Evolutionary conservation across 2,888 invertebrate genomes (phyloP), one percentile per base, ranked within the genome.

Genomic region (Chaetogeoica ovagalla): DNA sequence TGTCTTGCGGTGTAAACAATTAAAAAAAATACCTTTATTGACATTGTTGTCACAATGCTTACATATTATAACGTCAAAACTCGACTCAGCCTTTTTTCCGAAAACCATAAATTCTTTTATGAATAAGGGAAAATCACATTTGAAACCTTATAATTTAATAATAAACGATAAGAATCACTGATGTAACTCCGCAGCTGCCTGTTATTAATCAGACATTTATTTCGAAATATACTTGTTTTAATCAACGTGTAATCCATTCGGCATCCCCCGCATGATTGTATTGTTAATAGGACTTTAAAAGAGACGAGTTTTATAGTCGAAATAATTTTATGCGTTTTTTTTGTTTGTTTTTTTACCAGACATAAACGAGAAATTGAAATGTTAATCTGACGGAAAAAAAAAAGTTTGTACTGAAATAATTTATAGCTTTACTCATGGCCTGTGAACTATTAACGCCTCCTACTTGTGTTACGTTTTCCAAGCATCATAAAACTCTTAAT

Each of bases 281-380:
- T 30, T 4, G 30, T 52, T 9, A 21, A 57, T 19, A 7, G 37
- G n/a, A 23, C 66, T 30, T 69, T 48, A 30, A 68, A 60, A 15
- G 3, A 48, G n/a, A 69, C 59, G 13, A 68, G 48, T 76, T 59
- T 69, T 60, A 60, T 59, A n/a, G 15, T 48, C 39, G 48, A 59
- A 59, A 76, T 68, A 23, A 68, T 76, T 76, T 76, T 59, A 66
- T 30, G 30, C 19, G 55, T 23, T 19, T 19, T 55, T 55, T 55
- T 11, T 11, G 52, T 11, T 11, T 11, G 43, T 59, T 69, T 60
- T 76, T 76, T 43, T 59, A 5, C n/a, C 59, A 62, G 70, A 77
- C 69, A 69, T 77, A 52, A 77, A 77, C 77, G 77, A 70, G 62
- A 62, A 70, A 70, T 77, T 70, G 69, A 77, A 77, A 77, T 77